Evolutionary conservation across 2,113 vertebrate species (phyloP).

Genomic region (Vidua macroura): DNA sequence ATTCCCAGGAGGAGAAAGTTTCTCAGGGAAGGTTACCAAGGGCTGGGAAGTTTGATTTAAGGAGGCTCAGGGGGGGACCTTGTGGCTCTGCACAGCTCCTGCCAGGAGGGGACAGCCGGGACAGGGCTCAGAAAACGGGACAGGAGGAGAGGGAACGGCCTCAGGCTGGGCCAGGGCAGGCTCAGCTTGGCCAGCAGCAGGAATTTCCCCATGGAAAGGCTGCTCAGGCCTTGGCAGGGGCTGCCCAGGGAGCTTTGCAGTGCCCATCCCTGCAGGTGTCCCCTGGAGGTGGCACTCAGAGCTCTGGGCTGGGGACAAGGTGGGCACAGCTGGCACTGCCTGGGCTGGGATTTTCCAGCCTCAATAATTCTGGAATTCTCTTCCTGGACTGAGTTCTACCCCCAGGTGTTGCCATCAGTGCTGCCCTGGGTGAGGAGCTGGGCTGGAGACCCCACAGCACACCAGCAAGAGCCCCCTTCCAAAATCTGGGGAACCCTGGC

Average conservation of each 20-base stretch:
- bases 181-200: rapidly evolving
- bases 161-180: background rate
- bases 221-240: background rate
- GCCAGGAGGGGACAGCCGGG: background rate
- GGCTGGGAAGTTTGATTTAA: background rate
- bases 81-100: background rate
- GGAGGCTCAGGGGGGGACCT: background rate
- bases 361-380: rapidly evolving
- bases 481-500: background rate
- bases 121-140: background rate
- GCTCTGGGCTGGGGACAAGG: background rate
- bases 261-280: background rate
- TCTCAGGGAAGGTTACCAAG: rapidly evolving
- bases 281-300: background rate
- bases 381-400: background rate
- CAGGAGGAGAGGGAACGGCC: background rate
- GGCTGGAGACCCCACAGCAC: background rate
- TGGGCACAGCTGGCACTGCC: rapidly evolving
- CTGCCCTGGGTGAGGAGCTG: background rate
- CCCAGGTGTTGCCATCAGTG: background rate
- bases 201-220: background rate
- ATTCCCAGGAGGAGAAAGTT: background rate
- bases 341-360: background rate
- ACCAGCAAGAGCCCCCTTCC: background rate
- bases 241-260: background rate